These are phyloP conservation scores for Gryllus bimaculatus DNA, from an alignment of 1,140 invertebrate genomes.

Conservation along the genomic window DNA sequence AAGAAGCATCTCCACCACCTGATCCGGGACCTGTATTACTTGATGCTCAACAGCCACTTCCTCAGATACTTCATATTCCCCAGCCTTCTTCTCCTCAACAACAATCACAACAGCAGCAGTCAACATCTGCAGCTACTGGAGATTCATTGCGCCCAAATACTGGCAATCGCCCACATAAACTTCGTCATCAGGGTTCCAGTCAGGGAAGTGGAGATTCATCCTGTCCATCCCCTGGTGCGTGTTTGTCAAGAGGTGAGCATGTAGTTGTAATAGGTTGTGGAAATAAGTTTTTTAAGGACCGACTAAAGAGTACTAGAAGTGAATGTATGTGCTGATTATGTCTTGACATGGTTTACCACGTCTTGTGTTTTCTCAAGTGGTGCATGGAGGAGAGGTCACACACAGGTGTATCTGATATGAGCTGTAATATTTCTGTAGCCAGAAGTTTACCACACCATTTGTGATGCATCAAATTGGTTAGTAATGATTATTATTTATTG, in stretches of 20 bases:
- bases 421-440: background rate
- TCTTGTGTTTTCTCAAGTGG: background rate
- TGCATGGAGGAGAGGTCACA: background rate
- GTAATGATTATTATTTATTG: too few relatives aligned
- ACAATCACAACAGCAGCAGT: conserved; percentile 37
- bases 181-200: conserved; percentile 51
- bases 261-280: background rate
- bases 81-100: conserved; percentile 6
- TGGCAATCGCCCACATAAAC: conserved; percentile 38
- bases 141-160: conserved; percentile 30
- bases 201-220: conserved; percentile 50
- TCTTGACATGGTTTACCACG: background rate
- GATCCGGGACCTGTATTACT: conserved; percentile 24
- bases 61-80: background rate
- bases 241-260: conserved; percentile 46
- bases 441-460: background rate
- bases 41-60: conserved; percentile 14
- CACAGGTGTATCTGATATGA: background rate
- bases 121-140: conserved; percentile 27
- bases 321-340: background rate
- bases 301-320: too few relatives aligned
- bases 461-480: too few relatives aligned
- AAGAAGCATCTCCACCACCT: conserved; percentile 68
- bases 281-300: too few relatives aligned
- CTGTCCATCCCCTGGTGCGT: conserved; percentile 47